A percentile compares a stretch with the other conserved stretches of the same genome.
Evolutionary conservation across 2,888 invertebrate species (phyloP).

Genomic region (Pomacea canaliculata): DNA sequence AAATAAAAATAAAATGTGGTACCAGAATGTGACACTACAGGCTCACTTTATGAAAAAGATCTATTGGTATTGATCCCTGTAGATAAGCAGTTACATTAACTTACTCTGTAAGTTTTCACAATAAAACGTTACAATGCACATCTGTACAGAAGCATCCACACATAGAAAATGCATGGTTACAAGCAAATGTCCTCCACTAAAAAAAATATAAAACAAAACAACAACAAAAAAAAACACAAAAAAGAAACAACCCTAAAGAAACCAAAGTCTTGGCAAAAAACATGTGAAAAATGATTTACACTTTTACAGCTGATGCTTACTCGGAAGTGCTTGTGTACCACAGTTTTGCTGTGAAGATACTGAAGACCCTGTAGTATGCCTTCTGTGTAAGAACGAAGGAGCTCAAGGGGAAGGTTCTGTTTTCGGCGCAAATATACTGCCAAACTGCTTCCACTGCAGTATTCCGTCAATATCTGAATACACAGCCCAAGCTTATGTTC

Average conservation of each 20-base stretch:
- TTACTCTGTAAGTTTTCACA: too few species aligned
- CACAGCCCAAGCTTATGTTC: not conserved
- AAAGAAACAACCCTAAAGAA: not conserved
- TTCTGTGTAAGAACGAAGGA: slow-evolving; percentile 78
- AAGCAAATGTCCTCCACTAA: too few species aligned
- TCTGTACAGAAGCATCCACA: too few species aligned
- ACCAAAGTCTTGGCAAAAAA: not conserved
- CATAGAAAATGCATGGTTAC: too few species aligned
- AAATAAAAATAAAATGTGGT: too few species aligned
- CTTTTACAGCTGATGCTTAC: slow-evolving; percentile 52
- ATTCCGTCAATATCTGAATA: slow-evolving; percentile 70
- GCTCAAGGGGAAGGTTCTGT: slow-evolving; percentile 73
- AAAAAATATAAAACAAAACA: not conserved
- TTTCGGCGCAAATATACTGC: slow-evolving; percentile 73
- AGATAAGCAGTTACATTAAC: too few species aligned
- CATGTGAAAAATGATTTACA: not conserved
- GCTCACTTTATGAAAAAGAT: too few species aligned
- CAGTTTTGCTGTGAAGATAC: slow-evolving; percentile 84
- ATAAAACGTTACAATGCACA: too few species aligned
- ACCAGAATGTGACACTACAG: too few species aligned
- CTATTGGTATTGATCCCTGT: too few species aligned
- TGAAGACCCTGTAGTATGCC: slow-evolving; percentile 82
- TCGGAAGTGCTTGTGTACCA: slow-evolving; percentile 86
- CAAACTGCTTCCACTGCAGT: slow-evolving; percentile 69
- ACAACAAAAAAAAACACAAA: not conserved